Evolutionary conservation across 2,113 vertebrate genomes (phyloP).

Genomic region (Calidris pugnax): DNA sequence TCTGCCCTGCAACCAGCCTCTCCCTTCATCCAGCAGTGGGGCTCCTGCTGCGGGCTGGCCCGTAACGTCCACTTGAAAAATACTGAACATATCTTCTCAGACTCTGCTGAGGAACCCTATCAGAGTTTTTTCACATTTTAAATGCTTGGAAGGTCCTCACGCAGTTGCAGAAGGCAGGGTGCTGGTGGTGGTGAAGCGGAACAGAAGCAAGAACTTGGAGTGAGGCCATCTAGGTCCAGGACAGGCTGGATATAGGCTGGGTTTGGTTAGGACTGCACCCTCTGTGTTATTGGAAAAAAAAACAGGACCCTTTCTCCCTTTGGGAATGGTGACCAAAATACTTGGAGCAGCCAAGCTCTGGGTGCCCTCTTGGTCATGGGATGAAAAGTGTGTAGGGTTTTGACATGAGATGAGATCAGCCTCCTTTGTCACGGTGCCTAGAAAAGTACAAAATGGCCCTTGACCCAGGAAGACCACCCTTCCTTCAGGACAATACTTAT

Average conservation of each 20-base stretch:
- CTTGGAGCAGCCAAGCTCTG: background rate
- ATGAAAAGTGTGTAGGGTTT: background rate
- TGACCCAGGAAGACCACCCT: background rate
- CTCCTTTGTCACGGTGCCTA: background rate
- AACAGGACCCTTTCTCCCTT: background rate
- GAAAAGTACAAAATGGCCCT: background rate
- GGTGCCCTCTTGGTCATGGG: background rate
- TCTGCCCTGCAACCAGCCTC: background rate
- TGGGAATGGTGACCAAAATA: background rate
- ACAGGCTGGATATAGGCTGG: background rate
- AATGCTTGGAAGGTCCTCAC: background rate
- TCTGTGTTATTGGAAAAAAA: background rate
- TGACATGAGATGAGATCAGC: background rate
- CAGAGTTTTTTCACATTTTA: background rate
- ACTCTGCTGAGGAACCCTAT: background rate
- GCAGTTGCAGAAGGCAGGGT: background rate
- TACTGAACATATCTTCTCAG: background rate
- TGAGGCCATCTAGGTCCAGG: background rate
- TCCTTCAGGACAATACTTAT: background rate
- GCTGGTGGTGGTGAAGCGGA: background rate
- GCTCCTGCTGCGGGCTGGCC: background rate
- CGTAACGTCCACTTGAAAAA: background rate
- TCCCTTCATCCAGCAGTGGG: background rate
- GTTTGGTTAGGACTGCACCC: background rate
- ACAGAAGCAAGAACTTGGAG: background rate